Conservation (phyloP, 2,797 vertebrate species). For the Mus spretus region DNA sequence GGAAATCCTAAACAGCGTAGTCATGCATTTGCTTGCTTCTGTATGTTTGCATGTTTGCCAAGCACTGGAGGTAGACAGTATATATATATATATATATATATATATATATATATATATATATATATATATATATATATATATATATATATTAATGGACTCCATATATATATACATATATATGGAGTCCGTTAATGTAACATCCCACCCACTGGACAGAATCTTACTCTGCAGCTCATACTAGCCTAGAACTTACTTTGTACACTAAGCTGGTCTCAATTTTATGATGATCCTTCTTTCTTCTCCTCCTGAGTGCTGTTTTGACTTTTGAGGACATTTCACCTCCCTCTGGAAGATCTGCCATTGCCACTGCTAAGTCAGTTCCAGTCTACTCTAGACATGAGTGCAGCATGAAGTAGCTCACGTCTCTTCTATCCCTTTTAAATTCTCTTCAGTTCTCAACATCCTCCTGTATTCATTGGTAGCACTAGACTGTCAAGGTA, state of each 20-base stretch:
- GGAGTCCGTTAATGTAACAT: not conserved
- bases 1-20: not conserved
- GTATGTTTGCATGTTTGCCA: slow-evolving; percentile 1
- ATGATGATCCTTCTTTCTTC: not conserved
- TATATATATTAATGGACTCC: too few relatives aligned
- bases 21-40: not conserved
- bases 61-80: not conserved
- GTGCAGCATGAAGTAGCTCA: not conserved
- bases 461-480: not conserved
- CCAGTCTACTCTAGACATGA: not conserved
- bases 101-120: not conserved
- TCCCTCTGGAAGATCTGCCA: not conserved
- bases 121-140: too few relatives aligned
- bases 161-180: not conserved
- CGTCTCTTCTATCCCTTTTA: not conserved
- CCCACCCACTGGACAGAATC: not conserved
- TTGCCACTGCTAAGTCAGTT: not conserved
- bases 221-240: not conserved
- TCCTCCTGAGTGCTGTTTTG: not conserved
- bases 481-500: not conserved
- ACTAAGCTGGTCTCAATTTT: not conserved
- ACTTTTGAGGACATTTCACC: not conserved
- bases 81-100: not conserved
- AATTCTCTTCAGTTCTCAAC: not conserved
- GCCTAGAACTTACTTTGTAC: not conserved